Evolutionary conservation across 2,888 invertebrate genomes (phyloP), one percentile per base, ranked within the genome.

Genomic region (Leptinotarsa peninsularis): DNA sequence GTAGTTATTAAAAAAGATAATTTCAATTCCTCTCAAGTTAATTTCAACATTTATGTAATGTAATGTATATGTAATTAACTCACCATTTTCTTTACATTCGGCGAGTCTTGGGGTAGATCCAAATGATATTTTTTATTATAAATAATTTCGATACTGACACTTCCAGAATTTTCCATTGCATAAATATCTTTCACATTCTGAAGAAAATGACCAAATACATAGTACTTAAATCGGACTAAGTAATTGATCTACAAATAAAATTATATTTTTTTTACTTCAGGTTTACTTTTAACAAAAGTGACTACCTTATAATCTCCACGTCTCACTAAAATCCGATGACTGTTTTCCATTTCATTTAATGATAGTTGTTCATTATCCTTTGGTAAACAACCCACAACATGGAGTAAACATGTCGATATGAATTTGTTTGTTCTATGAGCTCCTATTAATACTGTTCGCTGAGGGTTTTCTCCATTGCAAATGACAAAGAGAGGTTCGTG

Each of bases 401-500:
- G 72, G 4, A 82, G 67, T 13, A 72, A 50, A 70, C 75, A 74
- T 2, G 79, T 76, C 56, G 74, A 78, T 60, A 79, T 60, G 23
- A 70, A 50, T 23, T 73, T 72, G 14, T 49, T 68, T 27, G 50
- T 43, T 75, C 66, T 75, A 43, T 79, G 67, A 4, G 69, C 73
- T 27, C 82, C 82, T 58, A 82, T 17, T 49, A 82, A 49, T 54
- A 82, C 74, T 17, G 81, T 82, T 68, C 75, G 72, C 18, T 72
- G 27, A 13, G 67, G 10, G 74, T 81, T 78, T 43, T 75, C 71
- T 15, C 79, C 82, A 79, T 80, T 76, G 73, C 81, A 81, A 21
- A 82, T 66, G 52, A 77, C 78, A 73, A 80, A 82, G 43, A 74
- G 71, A 49, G 81, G 74, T 14, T 71, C 54, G 54, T 33, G 60